These are phyloP conservation scores for Aquatica leii DNA, from an alignment of 2,888 invertebrate species.

Conservation along the genomic window DNA sequence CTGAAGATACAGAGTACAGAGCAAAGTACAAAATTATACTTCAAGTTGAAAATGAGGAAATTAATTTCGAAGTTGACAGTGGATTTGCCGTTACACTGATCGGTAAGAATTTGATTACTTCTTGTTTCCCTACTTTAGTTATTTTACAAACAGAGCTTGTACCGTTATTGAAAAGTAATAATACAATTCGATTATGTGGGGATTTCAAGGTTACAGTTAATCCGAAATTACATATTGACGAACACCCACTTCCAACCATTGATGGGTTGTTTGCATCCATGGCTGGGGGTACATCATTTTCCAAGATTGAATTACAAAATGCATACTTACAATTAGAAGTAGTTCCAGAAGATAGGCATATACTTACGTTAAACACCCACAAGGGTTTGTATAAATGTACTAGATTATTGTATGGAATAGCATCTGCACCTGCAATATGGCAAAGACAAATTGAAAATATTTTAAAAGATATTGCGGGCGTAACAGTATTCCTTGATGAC, in stretches of 20 bases:
- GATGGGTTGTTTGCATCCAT: constrained; percentile 41
- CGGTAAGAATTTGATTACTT: neutral
- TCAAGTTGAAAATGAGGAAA: neutral
- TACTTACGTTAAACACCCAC: neutral
- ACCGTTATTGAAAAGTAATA: constrained; percentile 49
- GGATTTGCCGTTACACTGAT: neutral
- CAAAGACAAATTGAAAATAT: neutral
- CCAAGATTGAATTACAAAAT: constrained; percentile 48
- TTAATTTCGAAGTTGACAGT: neutral
- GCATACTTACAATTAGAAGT: constrained; percentile 49
- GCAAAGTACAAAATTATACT: neutral
- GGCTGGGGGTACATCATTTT: constrained; percentile 44
- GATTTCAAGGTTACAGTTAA: constrained; percentile 51
- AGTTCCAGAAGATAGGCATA: constrained; percentile 1
- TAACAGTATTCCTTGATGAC: neutral
- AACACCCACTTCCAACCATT: constrained; percentile 40
- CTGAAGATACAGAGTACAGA: neutral
- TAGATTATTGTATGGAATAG: neutral
- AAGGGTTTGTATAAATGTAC: neutral
- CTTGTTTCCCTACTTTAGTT: no score
- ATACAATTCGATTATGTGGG: constrained; percentile 49
- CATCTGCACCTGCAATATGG: neutral
- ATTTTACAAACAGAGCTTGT: constrained; percentile 52
- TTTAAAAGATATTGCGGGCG: neutral
- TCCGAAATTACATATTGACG: constrained; percentile 38